Conservation (phyloP, 2,113 vertebrate genomes). For the Cepphus grylle region DNA sequence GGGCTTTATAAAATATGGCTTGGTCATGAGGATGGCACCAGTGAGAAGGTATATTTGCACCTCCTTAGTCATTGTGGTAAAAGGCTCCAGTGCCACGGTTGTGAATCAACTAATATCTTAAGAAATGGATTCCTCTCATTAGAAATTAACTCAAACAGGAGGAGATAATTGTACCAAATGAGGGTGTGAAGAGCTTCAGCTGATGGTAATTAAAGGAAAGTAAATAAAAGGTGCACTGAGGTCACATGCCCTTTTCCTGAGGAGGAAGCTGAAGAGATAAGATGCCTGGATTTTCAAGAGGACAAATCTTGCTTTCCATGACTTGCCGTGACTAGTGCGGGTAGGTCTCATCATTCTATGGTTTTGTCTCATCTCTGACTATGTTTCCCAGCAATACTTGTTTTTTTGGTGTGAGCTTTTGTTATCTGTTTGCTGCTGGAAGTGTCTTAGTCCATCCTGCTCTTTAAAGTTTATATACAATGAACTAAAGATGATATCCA, state of each 20-base stretch:
- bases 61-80: background rate
- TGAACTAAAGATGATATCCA: accelerated
- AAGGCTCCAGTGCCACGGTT: background rate
- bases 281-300: accelerated
- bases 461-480: background rate
- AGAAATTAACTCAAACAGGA: background rate
- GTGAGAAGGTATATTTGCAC: background rate
- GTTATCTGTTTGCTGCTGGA: background rate
- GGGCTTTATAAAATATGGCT: background rate
- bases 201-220: background rate
- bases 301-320: accelerated
- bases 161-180: background rate
- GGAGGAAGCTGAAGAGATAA: accelerated
- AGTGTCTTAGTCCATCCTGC: accelerated
- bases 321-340: background rate
- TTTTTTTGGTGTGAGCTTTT: accelerated
- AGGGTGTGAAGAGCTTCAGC: background rate
- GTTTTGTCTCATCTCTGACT: background rate
- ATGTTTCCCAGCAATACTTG: accelerated
- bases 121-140: background rate
- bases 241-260: accelerated
- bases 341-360: background rate
- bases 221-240: background rate
- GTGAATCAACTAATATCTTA: no score
- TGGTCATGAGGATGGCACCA: background rate